Percentiles rank a stretch among this genome's conserved stretches.
Conservation (phyloP, 2,888 invertebrate species). For the Drosophila leonis region DNA sequence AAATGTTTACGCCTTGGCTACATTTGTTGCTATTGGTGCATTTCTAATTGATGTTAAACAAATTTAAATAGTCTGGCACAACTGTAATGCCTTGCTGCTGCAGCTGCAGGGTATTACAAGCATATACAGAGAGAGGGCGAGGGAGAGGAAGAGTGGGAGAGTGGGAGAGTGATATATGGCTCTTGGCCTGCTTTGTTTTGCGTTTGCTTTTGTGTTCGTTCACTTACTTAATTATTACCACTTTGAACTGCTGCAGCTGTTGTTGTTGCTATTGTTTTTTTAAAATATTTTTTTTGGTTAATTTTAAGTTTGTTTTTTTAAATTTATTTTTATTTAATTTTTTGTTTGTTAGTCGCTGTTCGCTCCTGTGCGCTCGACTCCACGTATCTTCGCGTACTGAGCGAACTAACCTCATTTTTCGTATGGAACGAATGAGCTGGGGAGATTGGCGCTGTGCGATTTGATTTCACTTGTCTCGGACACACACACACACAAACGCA, state of each 20-base stretch:
- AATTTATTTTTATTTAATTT: not conserved
- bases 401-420: constrained; percentile 66
- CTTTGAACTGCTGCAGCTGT: constrained; percentile 6
- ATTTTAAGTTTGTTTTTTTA: too few species aligned
- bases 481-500: constrained; percentile 32
- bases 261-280: not conserved
- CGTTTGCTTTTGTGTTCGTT: constrained; percentile 9
- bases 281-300: too few species aligned
- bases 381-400: constrained; percentile 66
- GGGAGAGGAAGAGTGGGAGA: too few species aligned
- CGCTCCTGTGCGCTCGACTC: constrained; percentile 70
- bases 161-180: not conserved
- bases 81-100: not conserved
- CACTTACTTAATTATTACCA: constrained; percentile 24
- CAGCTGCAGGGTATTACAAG: constrained; percentile 5
- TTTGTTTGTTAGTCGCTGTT: constrained; percentile 31
- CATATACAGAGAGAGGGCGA: not conserved
- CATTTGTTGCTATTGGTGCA: not conserved
- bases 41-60: not conserved
- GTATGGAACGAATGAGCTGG: constrained; percentile 33
- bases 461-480: constrained; percentile 51
- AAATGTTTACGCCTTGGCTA: not conserved
- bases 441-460: constrained; percentile 51
- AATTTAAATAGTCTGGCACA: not conserved
- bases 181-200: constrained; percentile 20